These are phyloP conservation scores for Styela plicata DNA, from an alignment of 23 tunicate genomes.

Conservation along the genomic window DNA sequence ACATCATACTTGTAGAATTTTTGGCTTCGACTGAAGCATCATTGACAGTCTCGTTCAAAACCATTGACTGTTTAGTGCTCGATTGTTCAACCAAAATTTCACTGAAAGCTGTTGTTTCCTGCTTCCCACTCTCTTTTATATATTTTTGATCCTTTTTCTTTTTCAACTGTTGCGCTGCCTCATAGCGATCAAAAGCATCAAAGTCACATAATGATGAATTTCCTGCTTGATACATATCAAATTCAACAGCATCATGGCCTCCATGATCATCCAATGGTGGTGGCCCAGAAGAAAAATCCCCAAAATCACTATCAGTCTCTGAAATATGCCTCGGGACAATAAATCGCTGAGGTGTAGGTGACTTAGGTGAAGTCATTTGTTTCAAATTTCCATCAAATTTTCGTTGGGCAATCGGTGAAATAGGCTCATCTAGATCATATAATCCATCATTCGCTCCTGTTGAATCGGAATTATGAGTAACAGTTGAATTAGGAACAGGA, in stretches of 20 bases:
- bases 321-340: neutral
- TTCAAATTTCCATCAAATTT: neutral
- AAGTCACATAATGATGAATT: slow-evolving; percentile 52
- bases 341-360: neutral
- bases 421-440: slow-evolving; percentile 15
- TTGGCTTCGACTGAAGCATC: neutral
- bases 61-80: neutral
- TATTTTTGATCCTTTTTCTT: slow-evolving; percentile 6
- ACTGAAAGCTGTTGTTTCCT: slow-evolving; percentile 26
- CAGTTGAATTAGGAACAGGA: neutral
- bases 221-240: slow-evolving; percentile 55
- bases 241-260: slow-evolving; percentile 34
- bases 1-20: neutral
- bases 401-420: slow-evolving; percentile 1
- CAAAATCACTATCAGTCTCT: slow-evolving; percentile 24
- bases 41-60: neutral
- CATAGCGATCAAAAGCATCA: slow-evolving; percentile 55
- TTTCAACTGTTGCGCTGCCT: neutral
- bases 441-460: slow-evolving; percentile 3
- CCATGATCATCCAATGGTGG: slow-evolving; percentile 43
- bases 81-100: slow-evolving; percentile 7
- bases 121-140: neutral
- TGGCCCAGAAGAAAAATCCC: slow-evolving; percentile 35
- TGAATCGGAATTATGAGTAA: neutral
- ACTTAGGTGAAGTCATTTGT: neutral